A percentile compares a stretch with the other conserved stretches of the same genome.
Evolutionary conservation across 2,113 vertebrate species (phyloP).

Genomic region (Oryzias woworae): DNA sequence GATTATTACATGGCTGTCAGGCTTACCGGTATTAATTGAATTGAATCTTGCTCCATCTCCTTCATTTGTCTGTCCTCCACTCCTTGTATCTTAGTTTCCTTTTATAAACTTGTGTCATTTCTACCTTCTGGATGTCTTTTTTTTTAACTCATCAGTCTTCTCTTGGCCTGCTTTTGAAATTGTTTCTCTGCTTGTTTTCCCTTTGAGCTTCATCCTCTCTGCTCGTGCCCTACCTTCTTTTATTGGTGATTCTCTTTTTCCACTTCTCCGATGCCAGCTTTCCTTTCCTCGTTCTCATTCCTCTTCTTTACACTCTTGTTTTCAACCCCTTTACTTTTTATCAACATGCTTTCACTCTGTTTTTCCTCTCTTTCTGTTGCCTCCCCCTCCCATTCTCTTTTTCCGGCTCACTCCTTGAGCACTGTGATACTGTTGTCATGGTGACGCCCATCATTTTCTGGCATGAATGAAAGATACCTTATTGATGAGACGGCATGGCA

Average conservation of each 20-base stretch:
- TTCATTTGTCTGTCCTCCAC: slow-evolving; percentile 30
- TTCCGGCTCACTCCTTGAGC: slow-evolving; percentile 55
- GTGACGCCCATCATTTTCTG: slow-evolving; percentile 72
- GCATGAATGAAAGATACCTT: slow-evolving; percentile 73
- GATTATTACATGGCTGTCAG: slow-evolving; percentile 65
- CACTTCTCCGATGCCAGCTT: not conserved
- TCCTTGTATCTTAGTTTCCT: slow-evolving; percentile 7
- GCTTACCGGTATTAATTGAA: slow-evolving; percentile 68
- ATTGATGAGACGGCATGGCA: slow-evolving; percentile 69
- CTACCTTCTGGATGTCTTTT: slow-evolving; percentile 24
- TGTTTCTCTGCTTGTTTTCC: slow-evolving; percentile 14
- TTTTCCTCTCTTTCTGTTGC: slow-evolving; percentile 3
- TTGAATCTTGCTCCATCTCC: slow-evolving; percentile 58
- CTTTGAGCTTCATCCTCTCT: slow-evolving; percentile 6
- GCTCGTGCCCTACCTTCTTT: not conserved
- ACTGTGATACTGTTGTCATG: slow-evolving; percentile 76
- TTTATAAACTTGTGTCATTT: slow-evolving; percentile 11
- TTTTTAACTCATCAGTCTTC: slow-evolving; percentile 8
- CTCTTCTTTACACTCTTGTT: slow-evolving; percentile 27
- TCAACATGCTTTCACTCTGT: slow-evolving; percentile 11
- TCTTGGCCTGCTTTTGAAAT: slow-evolving; percentile 1
- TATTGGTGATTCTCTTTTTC: slow-evolving; percentile 1
- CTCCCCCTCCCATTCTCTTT: slow-evolving; percentile 13
- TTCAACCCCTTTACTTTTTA: slow-evolving; percentile 24
- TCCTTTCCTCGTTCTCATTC: slow-evolving; percentile 19